These are phyloP conservation scores for Mormyrus iriodes DNA, from an alignment of 2,113 vertebrate genomes.

Conservation along the genomic window DNA sequence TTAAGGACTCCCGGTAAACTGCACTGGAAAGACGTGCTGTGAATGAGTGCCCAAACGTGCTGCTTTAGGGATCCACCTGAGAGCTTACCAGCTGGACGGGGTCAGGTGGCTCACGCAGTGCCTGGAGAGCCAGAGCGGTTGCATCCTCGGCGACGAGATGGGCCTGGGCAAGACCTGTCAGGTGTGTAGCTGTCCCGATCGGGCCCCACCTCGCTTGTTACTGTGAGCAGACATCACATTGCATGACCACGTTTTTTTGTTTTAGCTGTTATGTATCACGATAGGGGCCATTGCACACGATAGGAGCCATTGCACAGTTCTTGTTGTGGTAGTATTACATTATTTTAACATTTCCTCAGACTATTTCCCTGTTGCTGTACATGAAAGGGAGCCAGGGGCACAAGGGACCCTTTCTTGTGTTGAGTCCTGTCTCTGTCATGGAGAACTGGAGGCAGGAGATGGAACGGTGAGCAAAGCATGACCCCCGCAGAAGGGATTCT, in stretches of 20 bases:
- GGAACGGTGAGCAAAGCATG: slow-evolving; percentile 59
- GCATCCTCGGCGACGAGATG: slow-evolving; percentile 91
- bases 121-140: slow-evolving; percentile 68
- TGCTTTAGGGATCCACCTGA: slow-evolving; percentile 69
- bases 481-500: background rate
- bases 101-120: slow-evolving; percentile 75
- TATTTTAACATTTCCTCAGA: slow-evolving; percentile 53
- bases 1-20: background rate
- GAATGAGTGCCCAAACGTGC: background rate
- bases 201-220: background rate
- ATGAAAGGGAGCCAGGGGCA: slow-evolving; percentile 55
- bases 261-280: background rate
- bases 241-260: background rate
- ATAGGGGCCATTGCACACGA: background rate
- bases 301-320: background rate
- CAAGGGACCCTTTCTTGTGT: slow-evolving; percentile 74
- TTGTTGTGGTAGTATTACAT: background rate
- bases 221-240: background rate
- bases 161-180: slow-evolving; percentile 93
- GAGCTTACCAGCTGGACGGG: slow-evolving; percentile 76
- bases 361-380: slow-evolving; percentile 77
- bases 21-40: background rate
- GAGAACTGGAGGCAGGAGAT: slow-evolving; percentile 85
- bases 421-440: slow-evolving; percentile 81
- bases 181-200: slow-evolving; percentile 50